Base-by-base conservation (phyloP, 2,113 vertebrate genomes). In the Carollia perspicillata region DNA sequence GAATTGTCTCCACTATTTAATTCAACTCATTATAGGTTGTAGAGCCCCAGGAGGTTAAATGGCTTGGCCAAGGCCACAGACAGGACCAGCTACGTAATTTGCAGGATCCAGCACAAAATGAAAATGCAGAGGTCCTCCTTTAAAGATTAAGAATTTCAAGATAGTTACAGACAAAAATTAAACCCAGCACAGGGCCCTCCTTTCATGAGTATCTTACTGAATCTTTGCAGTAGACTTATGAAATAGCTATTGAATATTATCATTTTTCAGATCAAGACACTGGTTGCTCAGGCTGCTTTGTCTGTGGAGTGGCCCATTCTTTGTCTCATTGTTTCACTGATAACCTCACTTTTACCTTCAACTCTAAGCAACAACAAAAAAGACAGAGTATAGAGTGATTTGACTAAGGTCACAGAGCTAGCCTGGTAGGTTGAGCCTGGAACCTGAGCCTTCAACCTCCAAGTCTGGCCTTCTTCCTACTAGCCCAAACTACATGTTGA, bases 131-230 rank as follows among this genome's bases (percentile, higher is more conserved):
- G 30, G 16, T 75, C 37, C 47, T 89, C 51, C 35, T 86, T 55
- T 37, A 51, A 90, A 87, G 78, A 55, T 47, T 63, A 77, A 92
- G 89, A 90, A 93, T 65, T 95, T 90, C 47, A 95, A 84, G 65
- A 60, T 10, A 18, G 26, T 6, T 14, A 47, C 35, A 85, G 71
- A 17, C 88, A 78, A 86, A 79, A 65, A 93, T 42, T 53, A 84
- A 92, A 40, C 55, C 65, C 26, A 69, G 22, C 69, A n/a, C 51
- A 47, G 63, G 60, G 58, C 13, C 55, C 79, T 86, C 40, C 58
- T 90, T 96, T 71, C 26, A 18, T 60, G 47, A 16, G 44, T 33
- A 26, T 87, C 80, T 92, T 47, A 8, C 22, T 66, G 30, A 22
- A 66, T 71, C 30, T 75, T 75, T 37, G 22, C 0, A 14, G 51